phyloP scores from a whole-genome alignment of 64 coral and sea anemone genomes.

The Dendrophyllia cribrosa region DNA sequence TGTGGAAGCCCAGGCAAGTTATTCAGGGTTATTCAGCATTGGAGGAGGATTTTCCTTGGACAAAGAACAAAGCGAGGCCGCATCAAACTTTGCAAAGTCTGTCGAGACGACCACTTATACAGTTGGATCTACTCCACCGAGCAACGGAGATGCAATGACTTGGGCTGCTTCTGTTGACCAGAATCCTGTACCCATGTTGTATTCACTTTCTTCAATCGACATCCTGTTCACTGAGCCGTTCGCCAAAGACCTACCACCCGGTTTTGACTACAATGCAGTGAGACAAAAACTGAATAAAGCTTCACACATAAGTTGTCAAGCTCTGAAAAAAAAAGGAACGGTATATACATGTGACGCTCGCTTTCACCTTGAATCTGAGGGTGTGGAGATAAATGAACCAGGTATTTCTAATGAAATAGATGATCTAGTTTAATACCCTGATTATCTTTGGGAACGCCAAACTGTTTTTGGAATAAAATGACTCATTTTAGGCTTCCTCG shows the following conservation, averaged over 20 bases:
- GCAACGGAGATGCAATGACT: constrained; percentile 32
- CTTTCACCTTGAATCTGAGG: neutral
- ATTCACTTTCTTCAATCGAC: constrained; percentile 33
- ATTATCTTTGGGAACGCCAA: too few species aligned
- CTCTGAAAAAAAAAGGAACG: neutral
- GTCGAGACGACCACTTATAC: constrained; percentile 63
- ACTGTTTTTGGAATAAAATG: too few species aligned
- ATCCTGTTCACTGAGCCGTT: constrained; percentile 57
- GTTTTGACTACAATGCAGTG: neutral
- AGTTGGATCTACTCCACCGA: constrained; percentile 46
- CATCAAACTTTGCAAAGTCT: constrained; percentile 52
- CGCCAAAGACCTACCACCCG: neutral
- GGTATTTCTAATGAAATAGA: neutral
- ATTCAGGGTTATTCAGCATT: constrained; percentile 52
- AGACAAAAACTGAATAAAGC: neutral
- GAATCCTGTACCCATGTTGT: constrained; percentile 62
- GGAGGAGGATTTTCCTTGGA: constrained; percentile 70
- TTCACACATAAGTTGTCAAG: neutral
- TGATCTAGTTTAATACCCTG: too few species aligned
- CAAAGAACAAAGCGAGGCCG: constrained; percentile 42
- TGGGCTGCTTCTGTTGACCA: constrained; percentile 52
- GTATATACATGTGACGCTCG: neutral
- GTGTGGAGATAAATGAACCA: neutral
- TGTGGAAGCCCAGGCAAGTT: constrained; percentile 57
- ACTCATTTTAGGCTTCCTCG: too few species aligned